Evolutionary conservation across 2,797 vertebrate genomes (phyloP).

Genomic region (Parauchenoglanis ngamensis): DNA sequence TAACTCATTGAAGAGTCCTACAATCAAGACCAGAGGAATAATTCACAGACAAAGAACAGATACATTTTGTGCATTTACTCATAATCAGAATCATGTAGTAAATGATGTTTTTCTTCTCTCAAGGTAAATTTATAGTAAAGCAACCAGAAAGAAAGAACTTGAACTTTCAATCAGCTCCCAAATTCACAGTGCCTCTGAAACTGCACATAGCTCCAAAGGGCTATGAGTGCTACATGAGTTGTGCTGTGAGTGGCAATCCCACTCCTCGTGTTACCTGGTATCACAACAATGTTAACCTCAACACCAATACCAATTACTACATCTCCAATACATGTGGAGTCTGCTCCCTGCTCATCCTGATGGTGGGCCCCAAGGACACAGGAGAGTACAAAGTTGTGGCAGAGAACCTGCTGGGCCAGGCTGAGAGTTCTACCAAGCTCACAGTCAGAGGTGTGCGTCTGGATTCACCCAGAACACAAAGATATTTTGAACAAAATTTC

Average conservation of each 20-base stretch:
- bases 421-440: conserved; percentile 77
- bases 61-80: neutral
- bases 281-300: conserved; percentile 77
- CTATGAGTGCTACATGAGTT: conserved; percentile 87
- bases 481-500: neutral
- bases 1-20: neutral
- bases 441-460: conserved; percentile 76
- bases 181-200: conserved; percentile 80
- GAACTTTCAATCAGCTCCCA: conserved; percentile 73
- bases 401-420: conserved; percentile 77
- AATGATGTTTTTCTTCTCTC: conserved; percentile 42
- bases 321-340: conserved; percentile 84
- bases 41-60: neutral
- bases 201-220: conserved; percentile 76
- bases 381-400: conserved; percentile 83
- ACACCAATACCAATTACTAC: conserved; percentile 75
- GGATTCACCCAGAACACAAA: neutral
- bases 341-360: conserved; percentile 84
- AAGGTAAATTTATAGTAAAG: conserved; percentile 66
- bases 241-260: conserved; percentile 82
- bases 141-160: conserved; percentile 58
- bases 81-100: neutral
- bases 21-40: neutral
- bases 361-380: conserved; percentile 73
- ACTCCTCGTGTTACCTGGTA: conserved; percentile 84